phyloP scores from a whole-genome alignment of 2,113 vertebrate species.

The Vicugna pacos region DNA sequence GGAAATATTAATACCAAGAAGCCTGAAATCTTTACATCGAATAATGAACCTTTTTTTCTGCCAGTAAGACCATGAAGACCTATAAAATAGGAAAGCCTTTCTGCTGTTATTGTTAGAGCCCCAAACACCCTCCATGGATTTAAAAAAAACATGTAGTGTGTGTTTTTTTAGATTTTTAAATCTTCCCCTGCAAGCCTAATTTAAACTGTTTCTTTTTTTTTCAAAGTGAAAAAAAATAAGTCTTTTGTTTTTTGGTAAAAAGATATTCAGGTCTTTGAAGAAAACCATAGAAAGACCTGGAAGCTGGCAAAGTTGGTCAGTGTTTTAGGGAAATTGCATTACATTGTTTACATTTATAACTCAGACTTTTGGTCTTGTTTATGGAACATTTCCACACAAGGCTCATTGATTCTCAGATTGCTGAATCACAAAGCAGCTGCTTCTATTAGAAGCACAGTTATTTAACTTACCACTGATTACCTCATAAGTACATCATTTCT shows the following conservation, averaged over 20 bases:
- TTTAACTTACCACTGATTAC: conserved; percentile 68
- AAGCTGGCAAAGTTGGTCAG: conserved; percentile 29
- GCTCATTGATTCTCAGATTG: conserved; percentile 75
- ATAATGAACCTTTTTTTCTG: background rate
- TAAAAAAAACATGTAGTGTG: background rate
- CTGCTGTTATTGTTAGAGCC: background rate
- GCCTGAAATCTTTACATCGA: conserved; percentile 18
- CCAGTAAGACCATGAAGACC: background rate
- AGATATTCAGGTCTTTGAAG: background rate
- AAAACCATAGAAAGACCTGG: background rate
- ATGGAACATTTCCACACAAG: conserved; percentile 72
- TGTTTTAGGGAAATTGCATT: conserved; percentile 54
- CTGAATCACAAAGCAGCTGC: conserved; percentile 75
- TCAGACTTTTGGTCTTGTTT: conserved; percentile 71
- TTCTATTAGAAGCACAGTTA: conserved; percentile 64
- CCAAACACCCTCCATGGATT: background rate
- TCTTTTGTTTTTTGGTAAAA: background rate
- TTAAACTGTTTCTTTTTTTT: background rate
- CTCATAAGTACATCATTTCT: conserved; percentile 70
- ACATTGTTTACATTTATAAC: conserved; percentile 61
- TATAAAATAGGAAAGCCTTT: background rate
- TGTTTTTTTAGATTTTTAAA: background rate
- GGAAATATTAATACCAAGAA: background rate
- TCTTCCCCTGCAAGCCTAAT: background rate
- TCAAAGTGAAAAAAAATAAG: conserved; percentile 29